Base-by-base conservation (phyloP, 2,113 vertebrate genomes). In the Galbula dea region DNA sequence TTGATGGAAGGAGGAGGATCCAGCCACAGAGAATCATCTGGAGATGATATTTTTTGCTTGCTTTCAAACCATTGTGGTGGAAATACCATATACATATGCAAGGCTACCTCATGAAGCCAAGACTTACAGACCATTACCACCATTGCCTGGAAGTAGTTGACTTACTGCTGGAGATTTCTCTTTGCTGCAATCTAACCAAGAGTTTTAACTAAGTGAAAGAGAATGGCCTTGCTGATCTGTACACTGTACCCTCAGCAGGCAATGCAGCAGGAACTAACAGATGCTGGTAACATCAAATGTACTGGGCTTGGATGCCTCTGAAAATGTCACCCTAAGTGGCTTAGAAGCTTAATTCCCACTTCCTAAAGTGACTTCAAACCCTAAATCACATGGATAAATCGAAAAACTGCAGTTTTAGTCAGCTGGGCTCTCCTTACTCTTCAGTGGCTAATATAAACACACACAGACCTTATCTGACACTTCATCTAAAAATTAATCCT, bases 401-500 rank as follows among this genome's bases (percentile, higher is more conserved):
- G 5, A 46, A 79, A 88, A 93, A 86, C 58, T 77, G 46, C 55
- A 90, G 84, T 43, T 30, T 41, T 71, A 63, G 20, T 68, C 58
- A 86, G 57, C 43, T 69, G 59, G 82, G 74, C 41, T 89, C 78
- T 86, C 83, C 83, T 90, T 76, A 82, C 29, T 84, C 77, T 87
- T 82, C 87, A 75, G 77, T 73, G 83, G 71, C 49, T 90, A 92
- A 89, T 65, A 68, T 29, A 92, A 94, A 92, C 80, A 95, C 46
- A 67, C 24, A 69, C 68, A 23, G 26, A 68, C 15, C 30, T 29
- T 84, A 84, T 58, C 69, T 78, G 78, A 79, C 34, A 73, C 62
- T 78, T 74, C 69, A 90, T 90, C 94, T 96, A 79, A 95, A 91
- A 92, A 93, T 87, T 89, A 93, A 85, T 87, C 84, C 66, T 79